Conservation (phyloP, 2,797 vertebrate genomes). For the Rhinogobio ventralis region DNA sequence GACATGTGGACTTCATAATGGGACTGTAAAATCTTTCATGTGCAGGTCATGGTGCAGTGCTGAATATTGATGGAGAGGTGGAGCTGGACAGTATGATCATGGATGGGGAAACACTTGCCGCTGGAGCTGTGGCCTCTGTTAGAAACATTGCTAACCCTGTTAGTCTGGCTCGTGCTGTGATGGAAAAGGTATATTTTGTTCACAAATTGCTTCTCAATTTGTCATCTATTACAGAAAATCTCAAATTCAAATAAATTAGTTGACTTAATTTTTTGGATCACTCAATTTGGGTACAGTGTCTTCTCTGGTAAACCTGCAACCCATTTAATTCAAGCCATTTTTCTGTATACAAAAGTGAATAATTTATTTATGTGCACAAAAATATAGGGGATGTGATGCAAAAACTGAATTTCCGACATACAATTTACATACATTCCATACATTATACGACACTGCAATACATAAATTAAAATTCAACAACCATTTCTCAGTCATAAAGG, state of each 20-base stretch:
- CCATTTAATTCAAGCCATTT: neutral
- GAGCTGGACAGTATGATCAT: constrained; percentile 81
- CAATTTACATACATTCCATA: neutral
- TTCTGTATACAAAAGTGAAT: neutral
- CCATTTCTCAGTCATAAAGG: neutral
- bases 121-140: constrained; percentile 75
- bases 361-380: neutral
- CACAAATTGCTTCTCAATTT: neutral
- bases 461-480: neutral
- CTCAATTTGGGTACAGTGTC: neutral
- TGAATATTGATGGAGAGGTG: constrained; percentile 78
- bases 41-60: constrained; percentile 75
- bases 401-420: neutral
- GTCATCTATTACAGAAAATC: neutral
- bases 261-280: neutral
- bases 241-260: neutral
- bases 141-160: constrained; percentile 80
- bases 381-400: neutral
- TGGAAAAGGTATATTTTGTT: constrained; percentile 73
- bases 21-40: neutral
- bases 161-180: constrained; percentile 75
- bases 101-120: constrained; percentile 76
- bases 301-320: neutral
- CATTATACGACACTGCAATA: neutral
- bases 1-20: neutral